Base-by-base conservation (phyloP, 2,113 vertebrate genomes). In the Pandion haliaetus region DNA sequence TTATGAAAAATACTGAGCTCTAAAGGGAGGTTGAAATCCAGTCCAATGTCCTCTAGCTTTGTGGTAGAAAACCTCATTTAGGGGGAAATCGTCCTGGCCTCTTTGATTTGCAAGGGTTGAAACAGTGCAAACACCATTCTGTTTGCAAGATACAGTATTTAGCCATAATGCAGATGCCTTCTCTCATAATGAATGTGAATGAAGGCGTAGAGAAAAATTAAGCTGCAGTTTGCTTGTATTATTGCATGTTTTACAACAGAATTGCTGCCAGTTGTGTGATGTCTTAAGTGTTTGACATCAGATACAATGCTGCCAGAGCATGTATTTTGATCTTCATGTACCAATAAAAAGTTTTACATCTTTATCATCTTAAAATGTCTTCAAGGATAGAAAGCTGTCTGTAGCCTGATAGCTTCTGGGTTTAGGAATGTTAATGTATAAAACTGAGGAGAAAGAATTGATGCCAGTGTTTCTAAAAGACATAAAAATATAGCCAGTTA, bases 131-230 rank as follows among this genome's bases (percentile, higher is more conserved):
- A 34, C 1, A 1, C 44, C 5, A 1, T 44, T 79, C 69, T 95
- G 86, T 97, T 91, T 97, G 91, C 57, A 55, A 15, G 45, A 23
- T 45, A 4, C 36, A 42, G 34, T 71, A 79, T 94, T 84, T 47
- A n/a, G 88, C 88, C 93, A 95, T 88, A 79, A 95, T 49, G 91
- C 95, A 97, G 91, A 62, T 97, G 94, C 76, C 84, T 71, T 42
- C 40, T 40, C 66, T 63, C 31, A 0, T 94, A 86, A 94, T 57
- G 82, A 28, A 7, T 23, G 49, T 12, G 58, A 92, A 95, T 90
- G 82, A 83, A 93, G 0, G 20, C 1, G 9, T 3, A 5, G 76
- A 95, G 82, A 31, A 88, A 52, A 88, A 95, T 91, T 47, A 90
- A 90, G 80, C 90, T 58, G 88, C 54, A 19, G 14, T 91, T 94